Conservation (phyloP, 1,140 invertebrate genomes). For the Temnothorax nylanderi region DNA sequence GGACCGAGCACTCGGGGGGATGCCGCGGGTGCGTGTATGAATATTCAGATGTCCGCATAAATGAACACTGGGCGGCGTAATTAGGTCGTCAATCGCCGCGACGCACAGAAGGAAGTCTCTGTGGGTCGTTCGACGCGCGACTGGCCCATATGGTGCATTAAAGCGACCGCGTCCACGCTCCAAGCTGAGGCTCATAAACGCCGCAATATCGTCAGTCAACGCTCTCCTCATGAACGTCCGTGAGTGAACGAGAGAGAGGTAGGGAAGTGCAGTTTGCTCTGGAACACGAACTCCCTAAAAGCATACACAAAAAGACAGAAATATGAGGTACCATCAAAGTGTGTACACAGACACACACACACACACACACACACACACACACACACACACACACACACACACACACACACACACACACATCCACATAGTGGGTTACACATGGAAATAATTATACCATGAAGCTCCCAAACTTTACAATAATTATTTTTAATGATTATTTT, state of each 20-base stretch:
- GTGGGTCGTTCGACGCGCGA: slow-evolving; percentile 15
- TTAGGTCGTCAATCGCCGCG: slow-evolving; percentile 37
- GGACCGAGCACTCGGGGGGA: neutral
- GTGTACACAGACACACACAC: neutral
- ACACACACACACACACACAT: too few relatives aligned
- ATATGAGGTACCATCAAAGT: neutral
- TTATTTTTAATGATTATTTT: neutral
- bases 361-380: too few relatives aligned
- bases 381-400: too few relatives aligned
- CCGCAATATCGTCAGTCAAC: slow-evolving; percentile 57
- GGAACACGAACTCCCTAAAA: slow-evolving; percentile 6
- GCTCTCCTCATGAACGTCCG: slow-evolving; percentile 6
- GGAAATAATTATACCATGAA: neutral
- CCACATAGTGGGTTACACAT: neutral
- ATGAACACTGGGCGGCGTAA: slow-evolving; percentile 28
- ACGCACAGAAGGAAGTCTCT: slow-evolving; percentile 46
- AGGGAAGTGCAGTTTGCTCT: slow-evolving; percentile 4
- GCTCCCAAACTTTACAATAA: neutral
- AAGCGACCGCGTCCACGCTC: slow-evolving; percentile 23
- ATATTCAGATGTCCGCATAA: slow-evolving; percentile 40
- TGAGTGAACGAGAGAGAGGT: neutral
- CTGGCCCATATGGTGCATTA: slow-evolving; percentile 25
- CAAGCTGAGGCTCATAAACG: slow-evolving; percentile 46
- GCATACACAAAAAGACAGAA: neutral
- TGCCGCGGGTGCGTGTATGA: slow-evolving; percentile 30